phyloP scores from a whole-genome alignment of 37 sponge, comb jelly and placozoan species.

The Mnemiopsis leidyi region DNA sequence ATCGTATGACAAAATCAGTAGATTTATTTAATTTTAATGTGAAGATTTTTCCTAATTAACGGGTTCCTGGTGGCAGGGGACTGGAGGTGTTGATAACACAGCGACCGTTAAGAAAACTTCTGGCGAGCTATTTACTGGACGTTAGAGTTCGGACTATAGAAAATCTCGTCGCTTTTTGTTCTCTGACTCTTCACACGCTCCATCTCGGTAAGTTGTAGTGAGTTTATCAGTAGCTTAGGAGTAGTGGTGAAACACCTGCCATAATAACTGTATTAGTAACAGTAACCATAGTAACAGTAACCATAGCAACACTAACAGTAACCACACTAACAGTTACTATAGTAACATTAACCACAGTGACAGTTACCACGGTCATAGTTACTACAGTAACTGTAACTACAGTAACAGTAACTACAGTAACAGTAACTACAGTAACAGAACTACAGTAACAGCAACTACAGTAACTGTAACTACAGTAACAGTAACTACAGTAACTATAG shows the following conservation, averaged over 20 bases:
- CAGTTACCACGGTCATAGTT: neutral
- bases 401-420: neutral
- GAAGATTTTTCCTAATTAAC: too few species aligned
- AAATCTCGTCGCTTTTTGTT: neutral
- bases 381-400: neutral
- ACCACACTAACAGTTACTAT: too few species aligned
- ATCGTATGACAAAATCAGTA: too few species aligned
- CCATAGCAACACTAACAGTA: neutral
- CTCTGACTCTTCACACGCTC: neutral
- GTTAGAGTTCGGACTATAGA: neutral
- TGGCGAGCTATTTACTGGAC: neutral
- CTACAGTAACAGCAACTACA: too few species aligned
- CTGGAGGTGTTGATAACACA: neutral
- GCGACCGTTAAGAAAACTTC: neutral
- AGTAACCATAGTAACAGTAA: neutral
- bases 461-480: neutral
- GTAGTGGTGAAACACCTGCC: neutral
- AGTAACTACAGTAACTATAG: neutral
- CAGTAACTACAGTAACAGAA: neutral
- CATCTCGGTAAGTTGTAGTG: neutral
- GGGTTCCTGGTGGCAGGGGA: neutral
- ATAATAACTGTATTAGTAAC: too few species aligned
- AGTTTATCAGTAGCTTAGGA: too few species aligned
- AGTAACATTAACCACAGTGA: neutral
- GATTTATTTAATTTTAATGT: too few species aligned